Conservation (phyloP, 2,888 invertebrate species). For the Oscheius onirici region DNA sequence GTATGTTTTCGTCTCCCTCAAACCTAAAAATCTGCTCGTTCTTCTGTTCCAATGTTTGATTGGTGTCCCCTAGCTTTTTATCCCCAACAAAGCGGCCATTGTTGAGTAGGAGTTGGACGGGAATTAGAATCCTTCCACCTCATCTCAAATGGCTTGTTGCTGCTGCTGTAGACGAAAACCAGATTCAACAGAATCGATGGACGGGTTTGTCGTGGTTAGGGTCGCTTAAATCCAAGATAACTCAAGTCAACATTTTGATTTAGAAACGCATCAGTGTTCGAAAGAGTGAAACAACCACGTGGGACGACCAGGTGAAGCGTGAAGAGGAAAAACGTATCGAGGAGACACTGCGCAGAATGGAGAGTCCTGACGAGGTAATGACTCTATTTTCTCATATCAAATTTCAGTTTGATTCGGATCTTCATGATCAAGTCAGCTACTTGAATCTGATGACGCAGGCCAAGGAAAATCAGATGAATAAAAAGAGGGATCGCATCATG, state of each 20-base stretch:
- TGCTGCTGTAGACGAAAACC: conserved; percentile 13
- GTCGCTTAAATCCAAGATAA: background rate
- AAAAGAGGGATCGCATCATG: conserved; percentile 39
- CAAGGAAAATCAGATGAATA: conserved; percentile 30
- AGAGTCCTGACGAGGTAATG: conserved; percentile 34
- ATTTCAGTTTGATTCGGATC: conserved; percentile 59
- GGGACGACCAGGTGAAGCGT: conserved; percentile 18
- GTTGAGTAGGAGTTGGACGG: background rate
- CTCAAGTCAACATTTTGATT: background rate
- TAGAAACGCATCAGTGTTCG: conserved; percentile 35
- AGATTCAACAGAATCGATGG: conserved; percentile 18
- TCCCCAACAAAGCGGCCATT: background rate
- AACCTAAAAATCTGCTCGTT: background rate
- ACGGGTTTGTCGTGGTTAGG: conserved; percentile 5
- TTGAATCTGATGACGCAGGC: conserved; percentile 52
- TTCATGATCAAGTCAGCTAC: conserved; percentile 62
- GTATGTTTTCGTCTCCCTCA: background rate
- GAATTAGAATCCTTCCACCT: background rate
- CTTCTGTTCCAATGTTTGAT: background rate
- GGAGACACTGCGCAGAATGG: conserved; percentile 36
- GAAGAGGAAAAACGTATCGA: conserved; percentile 25
- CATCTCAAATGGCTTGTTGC: conserved; percentile 13
- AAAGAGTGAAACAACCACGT: conserved; percentile 21
- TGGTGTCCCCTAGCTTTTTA: background rate
- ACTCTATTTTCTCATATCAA: background rate